These are phyloP conservation scores for Acleris holmiana DNA, from an alignment of 2,888 invertebrate genomes.

Conservation along the genomic window DNA sequence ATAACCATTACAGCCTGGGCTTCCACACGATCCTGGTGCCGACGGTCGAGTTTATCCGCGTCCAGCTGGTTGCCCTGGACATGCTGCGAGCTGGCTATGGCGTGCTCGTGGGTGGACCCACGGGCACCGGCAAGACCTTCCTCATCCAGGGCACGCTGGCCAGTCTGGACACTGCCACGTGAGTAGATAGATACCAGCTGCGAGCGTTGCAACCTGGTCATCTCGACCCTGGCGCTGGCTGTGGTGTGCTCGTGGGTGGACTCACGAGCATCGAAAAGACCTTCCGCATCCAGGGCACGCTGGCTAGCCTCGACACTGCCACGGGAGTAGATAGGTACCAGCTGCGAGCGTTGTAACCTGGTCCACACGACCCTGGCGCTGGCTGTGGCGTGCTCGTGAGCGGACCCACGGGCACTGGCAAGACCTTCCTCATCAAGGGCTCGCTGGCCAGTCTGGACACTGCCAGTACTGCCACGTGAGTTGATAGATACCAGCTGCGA, in stretches of 20 bases:
- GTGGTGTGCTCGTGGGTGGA: slow-evolving; percentile 91
- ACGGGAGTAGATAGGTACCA: slow-evolving; percentile 53
- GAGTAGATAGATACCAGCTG: slow-evolving; percentile 21
- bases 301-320: slow-evolving; percentile 82
- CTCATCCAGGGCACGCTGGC: slow-evolving; percentile 88
- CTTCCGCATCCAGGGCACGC: slow-evolving; percentile 89
- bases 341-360: no score
- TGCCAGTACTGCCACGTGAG: slow-evolving; percentile 62
- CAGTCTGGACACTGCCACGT: slow-evolving; percentile 79
- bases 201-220: no score
- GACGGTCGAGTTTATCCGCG: slow-evolving; percentile 94
- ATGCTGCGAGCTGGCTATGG: slow-evolving; percentile 88
- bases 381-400: slow-evolving; percentile 90
- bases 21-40: slow-evolving; percentile 94
- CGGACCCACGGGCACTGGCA: slow-evolving; percentile 94
- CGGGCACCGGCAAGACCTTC: slow-evolving; percentile 95
- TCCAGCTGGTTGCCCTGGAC: slow-evolving; percentile 88
- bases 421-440: slow-evolving; percentile 91
- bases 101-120: slow-evolving; percentile 91
- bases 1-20: slow-evolving; percentile 81
- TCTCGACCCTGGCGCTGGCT: slow-evolving; percentile 64
- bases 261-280: slow-evolving; percentile 96
- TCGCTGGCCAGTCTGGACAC: slow-evolving; percentile 86
- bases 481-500: no score
- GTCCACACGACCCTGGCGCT: slow-evolving; percentile 45